Conservation (phyloP, 2,888 invertebrate species). For the Cerceris rybyensis region DNA sequence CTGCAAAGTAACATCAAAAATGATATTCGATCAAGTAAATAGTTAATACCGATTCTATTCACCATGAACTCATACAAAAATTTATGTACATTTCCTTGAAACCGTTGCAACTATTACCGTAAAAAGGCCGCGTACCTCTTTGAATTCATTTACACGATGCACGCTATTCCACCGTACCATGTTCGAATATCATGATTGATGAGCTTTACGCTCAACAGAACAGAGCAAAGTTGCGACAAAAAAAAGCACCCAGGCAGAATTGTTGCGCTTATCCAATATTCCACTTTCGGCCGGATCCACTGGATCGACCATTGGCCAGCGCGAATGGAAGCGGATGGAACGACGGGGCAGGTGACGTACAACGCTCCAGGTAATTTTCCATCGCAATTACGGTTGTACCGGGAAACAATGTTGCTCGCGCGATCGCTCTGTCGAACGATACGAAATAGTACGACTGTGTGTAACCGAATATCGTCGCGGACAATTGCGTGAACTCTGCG, state of each 20-base stretch:
- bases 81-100: no score
- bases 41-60: no score
- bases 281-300: slow-evolving; percentile 31
- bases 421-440: slow-evolving; percentile 30
- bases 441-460: slow-evolving; percentile 28
- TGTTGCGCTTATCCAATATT: slow-evolving; percentile 24
- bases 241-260: background rate
- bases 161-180: no score
- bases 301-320: slow-evolving; percentile 29
- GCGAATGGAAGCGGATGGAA: slow-evolving; percentile 38
- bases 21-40: no score
- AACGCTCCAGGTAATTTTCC: slow-evolving; percentile 56
- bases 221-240: slow-evolving; percentile 1
- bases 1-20: no score
- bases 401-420: slow-evolving; percentile 31
- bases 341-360: slow-evolving; percentile 48
- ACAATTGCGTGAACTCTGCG: slow-evolving; percentile 40
- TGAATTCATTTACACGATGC: no score
- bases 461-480: slow-evolving; percentile 57
- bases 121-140: no score
- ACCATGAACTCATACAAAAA: no score
- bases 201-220: no score
- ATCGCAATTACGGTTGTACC: slow-evolving; percentile 34
- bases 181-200: no score
- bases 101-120: no score